Conservation (phyloP, 2,797 vertebrate species). For the Apodemus agrarius region DNA sequence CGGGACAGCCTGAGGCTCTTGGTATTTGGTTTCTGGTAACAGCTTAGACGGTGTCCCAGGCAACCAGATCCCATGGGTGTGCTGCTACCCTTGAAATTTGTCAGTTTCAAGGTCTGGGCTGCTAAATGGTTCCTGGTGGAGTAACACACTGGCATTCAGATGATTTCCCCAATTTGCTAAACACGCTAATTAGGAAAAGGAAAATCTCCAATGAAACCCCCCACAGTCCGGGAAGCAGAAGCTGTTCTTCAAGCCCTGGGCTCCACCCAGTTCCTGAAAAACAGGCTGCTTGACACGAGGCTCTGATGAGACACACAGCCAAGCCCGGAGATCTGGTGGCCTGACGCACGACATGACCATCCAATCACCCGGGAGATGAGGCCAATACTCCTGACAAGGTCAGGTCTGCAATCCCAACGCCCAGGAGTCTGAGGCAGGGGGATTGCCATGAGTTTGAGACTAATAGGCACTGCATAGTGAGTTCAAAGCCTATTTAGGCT, state of each 20-base stretch:
- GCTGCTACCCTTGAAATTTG: background rate
- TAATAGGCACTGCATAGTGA: background rate
- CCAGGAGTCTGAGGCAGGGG: background rate
- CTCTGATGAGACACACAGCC: background rate
- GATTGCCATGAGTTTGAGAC: background rate
- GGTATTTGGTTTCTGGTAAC: background rate
- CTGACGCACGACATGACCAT: background rate
- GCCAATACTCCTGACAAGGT: fast-evolving
- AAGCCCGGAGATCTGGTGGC: background rate
- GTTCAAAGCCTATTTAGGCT: background rate
- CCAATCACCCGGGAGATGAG: too few species aligned
- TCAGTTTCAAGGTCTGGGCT: background rate
- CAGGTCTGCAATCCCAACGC: background rate
- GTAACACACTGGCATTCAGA: slow-evolving; percentile 51
- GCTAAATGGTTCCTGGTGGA: background rate
- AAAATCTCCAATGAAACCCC: slow-evolving; percentile 73
- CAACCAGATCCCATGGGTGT: background rate
- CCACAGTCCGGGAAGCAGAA: slow-evolving; percentile 63
- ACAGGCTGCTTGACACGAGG: background rate
- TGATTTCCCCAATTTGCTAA: slow-evolving; percentile 60
- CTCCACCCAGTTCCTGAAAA: slow-evolving; percentile 76
- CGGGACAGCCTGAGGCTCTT: too few species aligned
- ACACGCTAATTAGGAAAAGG: slow-evolving; percentile 75
- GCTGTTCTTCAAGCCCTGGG: background rate
- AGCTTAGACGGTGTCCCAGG: background rate